A percentile compares a stretch with the other conserved stretches of the same genome.
These are phyloP conservation scores for Ceratosolen fusciceps DNA, from an alignment of 1,140 invertebrate species.

Conservation along the genomic window DNA sequence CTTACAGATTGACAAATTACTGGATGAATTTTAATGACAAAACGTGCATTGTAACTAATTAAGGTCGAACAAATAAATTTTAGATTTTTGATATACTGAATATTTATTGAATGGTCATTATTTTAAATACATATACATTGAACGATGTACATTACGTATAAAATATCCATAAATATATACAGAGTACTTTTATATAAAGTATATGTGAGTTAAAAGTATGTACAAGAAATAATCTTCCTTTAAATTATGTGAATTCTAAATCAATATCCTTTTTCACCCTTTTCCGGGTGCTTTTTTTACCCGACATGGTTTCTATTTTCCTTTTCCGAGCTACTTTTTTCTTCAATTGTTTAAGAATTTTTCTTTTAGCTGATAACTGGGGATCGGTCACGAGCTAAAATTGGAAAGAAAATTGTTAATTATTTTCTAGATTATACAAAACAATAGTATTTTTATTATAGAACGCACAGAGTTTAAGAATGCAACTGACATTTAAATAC, in stretches of 20 bases:
- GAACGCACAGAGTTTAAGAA: too few relatives aligned
- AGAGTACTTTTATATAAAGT: neutral
- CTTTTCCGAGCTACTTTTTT: conserved; percentile 83
- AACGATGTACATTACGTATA: too few relatives aligned
- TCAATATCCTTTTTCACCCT: conserved; percentile 58
- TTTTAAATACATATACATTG: too few relatives aligned
- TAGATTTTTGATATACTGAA: too few relatives aligned
- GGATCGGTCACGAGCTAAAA: conserved; percentile 81
- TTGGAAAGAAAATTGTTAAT: conserved; percentile 13
- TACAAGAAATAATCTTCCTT: conserved; percentile 23
- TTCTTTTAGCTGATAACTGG: conserved; percentile 82
- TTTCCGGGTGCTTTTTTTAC: conserved; percentile 64
- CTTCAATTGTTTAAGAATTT: conserved; percentile 81
- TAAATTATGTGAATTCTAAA: conserved; percentile 54
- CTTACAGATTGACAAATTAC: too few relatives aligned
- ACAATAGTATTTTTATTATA: too few relatives aligned
- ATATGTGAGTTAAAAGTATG: neutral
- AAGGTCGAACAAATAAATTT: too few relatives aligned
- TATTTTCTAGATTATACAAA: neutral
- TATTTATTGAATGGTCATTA: too few relatives aligned
- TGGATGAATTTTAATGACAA: too few relatives aligned
- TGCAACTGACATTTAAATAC: too few relatives aligned
- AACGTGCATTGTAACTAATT: too few relatives aligned
- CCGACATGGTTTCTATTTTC: conserved; percentile 75
- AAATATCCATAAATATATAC: neutral